Evolutionary conservation across 2,888 invertebrate species (phyloP).

Genomic region (Rhogogaster chlorosoma): DNA sequence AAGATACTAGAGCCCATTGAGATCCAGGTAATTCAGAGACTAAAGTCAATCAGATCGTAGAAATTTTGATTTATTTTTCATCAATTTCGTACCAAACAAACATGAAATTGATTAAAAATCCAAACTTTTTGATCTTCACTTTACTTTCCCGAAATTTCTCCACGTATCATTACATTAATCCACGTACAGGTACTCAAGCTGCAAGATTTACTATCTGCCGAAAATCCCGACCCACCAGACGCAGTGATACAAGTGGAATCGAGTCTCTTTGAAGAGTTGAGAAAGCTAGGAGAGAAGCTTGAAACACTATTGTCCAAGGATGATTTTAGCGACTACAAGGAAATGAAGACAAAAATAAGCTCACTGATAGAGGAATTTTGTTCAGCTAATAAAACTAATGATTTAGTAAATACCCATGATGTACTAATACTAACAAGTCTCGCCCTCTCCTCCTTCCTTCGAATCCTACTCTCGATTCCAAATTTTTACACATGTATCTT

Average conservation of each 20-base stretch:
- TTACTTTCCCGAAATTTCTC: not conserved
- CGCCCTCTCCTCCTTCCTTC: not conserved
- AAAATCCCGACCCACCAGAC: conserved; percentile 39
- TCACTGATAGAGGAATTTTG: conserved; percentile 68
- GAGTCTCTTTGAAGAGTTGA: conserved; percentile 65
- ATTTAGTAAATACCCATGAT: conserved; percentile 61
- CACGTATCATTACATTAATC: not conserved
- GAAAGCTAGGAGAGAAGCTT: conserved; percentile 67
- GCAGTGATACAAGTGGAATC: conserved; percentile 62
- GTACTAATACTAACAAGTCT: not conserved
- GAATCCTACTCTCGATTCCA: not conserved
- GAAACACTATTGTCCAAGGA: conserved; percentile 64
- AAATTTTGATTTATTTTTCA: not conserved
- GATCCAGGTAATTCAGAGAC: conserved; percentile 65
- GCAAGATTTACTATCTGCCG: conserved; percentile 56
- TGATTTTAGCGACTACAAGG: conserved; percentile 63
- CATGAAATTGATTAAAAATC: not conserved
- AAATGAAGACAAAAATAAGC: conserved; percentile 67
- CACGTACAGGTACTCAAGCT: conserved; percentile 67
- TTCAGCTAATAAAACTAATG: conserved; percentile 61
- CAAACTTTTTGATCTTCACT: not conserved
- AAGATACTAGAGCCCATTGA: conserved; percentile 68
- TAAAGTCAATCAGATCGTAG: not conserved
- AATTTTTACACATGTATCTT: not conserved
- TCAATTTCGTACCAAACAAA: not conserved